Conservation (phyloP, 2,888 invertebrate genomes). For the Trichopoda pennipes region DNA sequence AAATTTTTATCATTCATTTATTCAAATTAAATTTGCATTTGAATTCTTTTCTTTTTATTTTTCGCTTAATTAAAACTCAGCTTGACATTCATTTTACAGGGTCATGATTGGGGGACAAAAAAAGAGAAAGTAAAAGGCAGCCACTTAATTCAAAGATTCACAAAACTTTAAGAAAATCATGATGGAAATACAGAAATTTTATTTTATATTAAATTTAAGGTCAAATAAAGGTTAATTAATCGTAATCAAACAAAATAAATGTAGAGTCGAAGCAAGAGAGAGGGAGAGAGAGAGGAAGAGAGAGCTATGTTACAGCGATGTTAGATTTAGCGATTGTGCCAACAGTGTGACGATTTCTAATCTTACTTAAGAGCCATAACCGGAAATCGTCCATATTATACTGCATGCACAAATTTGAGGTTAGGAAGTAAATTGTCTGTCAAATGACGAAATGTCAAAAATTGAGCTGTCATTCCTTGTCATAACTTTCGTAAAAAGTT, state of each 20-base stretch:
- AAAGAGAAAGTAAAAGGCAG: conserved; percentile 16
- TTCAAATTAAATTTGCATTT: conserved; percentile 25
- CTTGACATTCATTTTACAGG: conserved; percentile 47
- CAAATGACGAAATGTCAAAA: too few relatives aligned
- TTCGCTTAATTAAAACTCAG: conserved; percentile 28
- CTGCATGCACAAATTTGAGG: too few relatives aligned
- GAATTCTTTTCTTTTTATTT: conserved; percentile 38
- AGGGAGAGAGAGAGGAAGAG: neutral
- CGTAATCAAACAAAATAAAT: conserved; percentile 21
- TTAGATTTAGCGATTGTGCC: too few relatives aligned
- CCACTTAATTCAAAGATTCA: conserved; percentile 46
- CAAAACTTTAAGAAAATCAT: neutral
- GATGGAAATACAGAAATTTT: neutral
- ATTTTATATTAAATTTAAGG: conserved; percentile 15
- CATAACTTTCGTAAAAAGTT: too few relatives aligned
- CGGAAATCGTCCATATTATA: too few relatives aligned
- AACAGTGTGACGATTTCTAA: too few relatives aligned
- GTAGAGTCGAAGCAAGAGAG: neutral
- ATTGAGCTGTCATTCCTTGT: too few relatives aligned
- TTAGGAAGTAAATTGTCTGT: too few relatives aligned
- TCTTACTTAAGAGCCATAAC: too few relatives aligned
- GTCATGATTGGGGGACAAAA: conserved; percentile 29
- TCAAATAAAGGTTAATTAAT: conserved; percentile 52
- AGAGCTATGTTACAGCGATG: neutral
- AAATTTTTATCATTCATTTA: neutral